A percentile compares a stretch with the other conserved stretches of the same genome.
These are phyloP conservation scores for Rhinopomastus cyanomelas DNA, from an alignment of 2,113 vertebrate genomes.

Conservation along the genomic window DNA sequence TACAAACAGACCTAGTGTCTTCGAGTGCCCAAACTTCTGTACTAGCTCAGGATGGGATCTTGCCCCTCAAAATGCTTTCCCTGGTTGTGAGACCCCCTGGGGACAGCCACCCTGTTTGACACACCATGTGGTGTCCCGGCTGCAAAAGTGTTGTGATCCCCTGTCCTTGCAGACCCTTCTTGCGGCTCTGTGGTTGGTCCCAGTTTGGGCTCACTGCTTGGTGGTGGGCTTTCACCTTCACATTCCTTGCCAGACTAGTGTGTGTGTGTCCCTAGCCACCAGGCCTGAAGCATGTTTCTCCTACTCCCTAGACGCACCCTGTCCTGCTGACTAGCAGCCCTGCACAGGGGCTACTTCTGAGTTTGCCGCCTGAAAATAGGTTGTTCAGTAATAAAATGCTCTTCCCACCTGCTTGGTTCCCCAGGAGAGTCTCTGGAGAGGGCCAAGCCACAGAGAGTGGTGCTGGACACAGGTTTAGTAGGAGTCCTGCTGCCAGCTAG, in stretches of 20 bases:
- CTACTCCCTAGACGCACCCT: background rate
- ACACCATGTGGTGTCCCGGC: background rate
- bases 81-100: background rate
- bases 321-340: background rate
- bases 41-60: conserved; percentile 37
- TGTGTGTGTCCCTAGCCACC: background rate
- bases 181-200: background rate
- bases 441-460: fast-evolving
- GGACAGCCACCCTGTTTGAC: background rate
- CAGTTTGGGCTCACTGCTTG: background rate
- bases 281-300: conserved; percentile 16
- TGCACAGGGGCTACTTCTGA: background rate
- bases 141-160: background rate
- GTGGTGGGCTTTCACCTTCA: background rate
- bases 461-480: fast-evolving
- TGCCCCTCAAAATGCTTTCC: fast-evolving
- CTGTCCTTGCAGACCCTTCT: fast-evolving
- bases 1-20: background rate
- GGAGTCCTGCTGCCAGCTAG: background rate
- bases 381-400: conserved; percentile 36
- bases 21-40: background rate
- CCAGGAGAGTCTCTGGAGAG: background rate
- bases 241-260: background rate
- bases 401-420: background rate
- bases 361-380: background rate